Evolutionary conservation across 2,113 vertebrate genomes (phyloP).

Genomic region (Motacilla tschutschensis): DNA sequence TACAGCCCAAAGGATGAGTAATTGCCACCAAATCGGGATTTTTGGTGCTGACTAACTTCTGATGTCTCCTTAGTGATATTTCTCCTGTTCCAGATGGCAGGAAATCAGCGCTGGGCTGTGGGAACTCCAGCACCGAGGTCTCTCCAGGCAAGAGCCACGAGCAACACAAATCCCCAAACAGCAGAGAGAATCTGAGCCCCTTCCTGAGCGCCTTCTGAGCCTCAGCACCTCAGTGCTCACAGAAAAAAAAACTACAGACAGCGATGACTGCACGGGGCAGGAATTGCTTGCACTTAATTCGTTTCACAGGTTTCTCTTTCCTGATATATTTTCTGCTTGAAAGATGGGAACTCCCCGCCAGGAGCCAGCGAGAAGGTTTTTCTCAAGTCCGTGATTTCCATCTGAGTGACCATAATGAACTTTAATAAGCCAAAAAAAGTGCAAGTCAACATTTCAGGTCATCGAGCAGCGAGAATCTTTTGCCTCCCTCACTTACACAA

Average conservation of each 20-base stretch:
- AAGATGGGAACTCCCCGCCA: background rate
- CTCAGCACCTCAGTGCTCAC: background rate
- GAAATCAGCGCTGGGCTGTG: background rate
- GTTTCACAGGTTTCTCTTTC: background rate
- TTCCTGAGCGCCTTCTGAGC: accelerated
- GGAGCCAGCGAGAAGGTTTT: background rate
- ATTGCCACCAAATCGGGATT: background rate
- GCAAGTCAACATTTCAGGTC: background rate
- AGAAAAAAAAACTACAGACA: background rate
- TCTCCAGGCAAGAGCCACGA: background rate
- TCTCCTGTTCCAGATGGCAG: background rate
- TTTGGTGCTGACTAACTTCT: constrained; percentile 11
- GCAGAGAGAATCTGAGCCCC: background rate
- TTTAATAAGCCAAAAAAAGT: background rate
- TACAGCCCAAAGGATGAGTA: constrained; percentile 14
- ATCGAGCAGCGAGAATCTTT: background rate
- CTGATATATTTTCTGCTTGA: background rate
- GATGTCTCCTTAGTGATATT: constrained; percentile 15
- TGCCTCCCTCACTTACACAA: constrained; percentile 4
- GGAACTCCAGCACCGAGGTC: background rate
- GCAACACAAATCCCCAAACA: background rate
- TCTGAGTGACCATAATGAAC: background rate
- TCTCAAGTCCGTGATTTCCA: constrained; percentile 33
- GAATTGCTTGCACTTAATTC: background rate
- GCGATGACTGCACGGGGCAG: background rate